Evolutionary conservation across 2,888 invertebrate species (phyloP), one percentile per base, ranked within the genome.

Genomic region (Meandrusa payeni): DNA sequence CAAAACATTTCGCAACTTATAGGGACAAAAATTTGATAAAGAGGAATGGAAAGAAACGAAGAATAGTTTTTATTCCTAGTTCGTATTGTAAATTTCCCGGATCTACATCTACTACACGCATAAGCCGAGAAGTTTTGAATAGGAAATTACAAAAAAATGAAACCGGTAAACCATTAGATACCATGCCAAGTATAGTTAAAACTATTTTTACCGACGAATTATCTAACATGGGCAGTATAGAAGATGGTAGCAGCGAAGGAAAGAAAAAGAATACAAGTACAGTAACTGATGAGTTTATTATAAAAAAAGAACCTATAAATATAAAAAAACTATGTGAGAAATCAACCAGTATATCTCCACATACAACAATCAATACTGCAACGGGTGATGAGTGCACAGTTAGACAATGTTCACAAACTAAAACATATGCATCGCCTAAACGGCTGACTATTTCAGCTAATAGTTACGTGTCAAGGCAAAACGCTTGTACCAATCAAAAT

Each of bases 161-260:
- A 6, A 39, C 47, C 1, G 43, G 44, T 31, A 13, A 44, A 1
- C 48, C 53, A 7, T 40, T 65, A 22, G 49, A 60, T 9, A 31
- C 47, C 3, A 54, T 67, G 44, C 65, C 72, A 2, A 74, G 70
- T 45, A 52, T 76, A 15, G 50, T 76, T 5, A 64, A 63, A 51
- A 71, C 55, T 29, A 61, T 76, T 23, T 76, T 65, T 27, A 58
- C 48, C 5, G 63, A 59, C 36, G 59, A 68, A 36, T 46, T 57
- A 6, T 52, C 46, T 2, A 57, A 62, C 15, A 32, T 57, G 1
- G 54, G 45, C 15, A 58, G 52, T 32, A 55, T 55, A 6, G 57
- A 65, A 22, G 55, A 54, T 26, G 49, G 57, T 28, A 19, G 13
- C 2, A 17, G 24, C 17, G 42, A 10, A 15, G 46, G 28, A 29